Base-by-base conservation (phyloP, 2,113 vertebrate genomes). In the Passerina amoena region DNA sequence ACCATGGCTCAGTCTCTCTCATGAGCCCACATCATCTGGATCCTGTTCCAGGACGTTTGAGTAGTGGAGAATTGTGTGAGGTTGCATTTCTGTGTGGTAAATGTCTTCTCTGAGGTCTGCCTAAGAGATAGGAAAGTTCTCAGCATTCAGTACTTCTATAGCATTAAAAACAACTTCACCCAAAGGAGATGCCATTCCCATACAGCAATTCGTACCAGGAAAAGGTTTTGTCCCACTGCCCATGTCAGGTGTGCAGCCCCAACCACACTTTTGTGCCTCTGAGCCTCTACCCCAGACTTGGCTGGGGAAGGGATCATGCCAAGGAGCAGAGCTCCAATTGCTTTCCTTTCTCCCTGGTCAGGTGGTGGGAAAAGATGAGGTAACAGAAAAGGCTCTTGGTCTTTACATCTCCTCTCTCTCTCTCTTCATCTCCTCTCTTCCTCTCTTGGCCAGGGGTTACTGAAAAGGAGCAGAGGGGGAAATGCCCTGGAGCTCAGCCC, bases 291-390 rank as follows among this genome's bases (percentile, higher is more conserved):
- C 24, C 30, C 37, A 60, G 27, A 33, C 9, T 54, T 70, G 54
- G 19, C 16, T 44, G 38, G 9, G 27, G 9, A 79, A 73, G 3
- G 10, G 25, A 71, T 5, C 2, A 9, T 75, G 33, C 11, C 4
- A 5, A 54, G 50, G 24, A 69, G 27, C 12, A 50, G 21, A 37
- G 7, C 42, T 88, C 9, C 0, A 2, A 10, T 7, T 6, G 0
- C 7, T 63, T 77, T 47, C 31, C 5, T 20, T 91, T 82, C 25
- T 63, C 10, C 19, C 21, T 86, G 31, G 40, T 24, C 19, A 40
- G 11, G 12, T 25, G 8, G 20, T 42, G 10, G 40, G 11, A 38
- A 76, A 80, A 77, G 31, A 51, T 24, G 27, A 86, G 12, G 31
- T 3, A 69, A 31, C 1, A 5, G 19, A 44, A 6, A 18, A 30